These are phyloP conservation scores for Drosophila hamatofila DNA, from an alignment of 2,888 invertebrate genomes.

Conservation along the genomic window DNA sequence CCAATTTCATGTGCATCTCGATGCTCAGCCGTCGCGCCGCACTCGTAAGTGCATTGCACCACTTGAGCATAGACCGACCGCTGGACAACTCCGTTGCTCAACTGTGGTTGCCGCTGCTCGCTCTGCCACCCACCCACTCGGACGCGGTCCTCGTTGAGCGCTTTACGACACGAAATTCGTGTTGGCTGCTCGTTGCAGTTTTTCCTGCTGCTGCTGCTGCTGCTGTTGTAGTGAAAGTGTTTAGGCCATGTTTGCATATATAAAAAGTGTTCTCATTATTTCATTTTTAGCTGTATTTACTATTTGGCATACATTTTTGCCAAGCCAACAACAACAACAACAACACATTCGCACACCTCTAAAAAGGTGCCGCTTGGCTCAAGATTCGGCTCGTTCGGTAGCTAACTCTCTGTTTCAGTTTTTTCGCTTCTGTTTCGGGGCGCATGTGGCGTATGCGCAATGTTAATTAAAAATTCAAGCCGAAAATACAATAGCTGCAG, in stretches of 20 bases:
- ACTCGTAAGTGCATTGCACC: slow-evolving; percentile 17
- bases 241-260: slow-evolving; percentile 50
- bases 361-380: slow-evolving; percentile 35
- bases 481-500: slow-evolving; percentile 15
- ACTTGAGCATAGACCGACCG: background rate
- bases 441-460: slow-evolving; percentile 59
- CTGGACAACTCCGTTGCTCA: slow-evolving; percentile 8
- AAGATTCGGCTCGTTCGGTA: slow-evolving; percentile 21
- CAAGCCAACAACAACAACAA: slow-evolving; percentile 7
- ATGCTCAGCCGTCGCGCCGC: slow-evolving; percentile 5
- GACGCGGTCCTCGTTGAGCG: slow-evolving; percentile 32
- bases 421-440: slow-evolving; percentile 12
- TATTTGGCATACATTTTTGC: slow-evolving; percentile 55
- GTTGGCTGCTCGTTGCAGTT: slow-evolving; percentile 44
- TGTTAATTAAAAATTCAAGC: slow-evolving; percentile 69
- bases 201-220: background rate
- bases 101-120: slow-evolving; percentile 3
- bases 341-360: slow-evolving; percentile 31
- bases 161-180: slow-evolving; percentile 62
- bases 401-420: background rate
- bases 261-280: slow-evolving; percentile 61
- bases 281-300: slow-evolving; percentile 57
- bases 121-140: slow-evolving; percentile 23
- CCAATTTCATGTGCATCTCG: slow-evolving; percentile 31
- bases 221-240: slow-evolving; percentile 62